phyloP scores from a whole-genome alignment of 1,140 invertebrate genomes.

The Drosophila grimshawi region DNA sequence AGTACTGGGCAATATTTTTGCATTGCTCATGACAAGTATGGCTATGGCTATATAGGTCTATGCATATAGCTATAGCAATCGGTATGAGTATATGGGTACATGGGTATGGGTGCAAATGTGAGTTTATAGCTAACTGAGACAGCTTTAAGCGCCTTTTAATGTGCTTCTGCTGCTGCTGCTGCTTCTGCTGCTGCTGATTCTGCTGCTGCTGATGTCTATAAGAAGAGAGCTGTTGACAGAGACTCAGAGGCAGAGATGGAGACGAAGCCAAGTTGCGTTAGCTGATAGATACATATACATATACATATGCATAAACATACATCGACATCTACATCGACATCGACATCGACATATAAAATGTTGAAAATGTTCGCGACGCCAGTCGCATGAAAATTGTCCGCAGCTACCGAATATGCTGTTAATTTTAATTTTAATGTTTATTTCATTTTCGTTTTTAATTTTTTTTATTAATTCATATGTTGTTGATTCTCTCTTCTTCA shows the following conservation, averaged over 20 bases:
- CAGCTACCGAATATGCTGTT: constrained; percentile 43
- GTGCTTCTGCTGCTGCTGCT: constrained; percentile 19
- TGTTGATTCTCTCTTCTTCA: constrained; percentile 37
- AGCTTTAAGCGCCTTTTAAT: constrained; percentile 49
- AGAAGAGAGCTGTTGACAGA: constrained; percentile 9
- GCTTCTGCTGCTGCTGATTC: background rate
- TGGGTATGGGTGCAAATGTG: constrained; percentile 16
- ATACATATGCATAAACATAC: background rate
- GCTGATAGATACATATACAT: background rate
- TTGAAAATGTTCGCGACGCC: constrained; percentile 53
- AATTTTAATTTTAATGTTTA: constrained; percentile 45
- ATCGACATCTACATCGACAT: background rate
- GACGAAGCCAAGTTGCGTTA: constrained; percentile 3
- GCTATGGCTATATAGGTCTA: constrained; percentile 40
- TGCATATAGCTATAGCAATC: constrained; percentile 25
- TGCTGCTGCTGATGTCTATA: constrained; percentile 11
- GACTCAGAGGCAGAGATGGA: background rate
- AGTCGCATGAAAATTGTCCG: constrained; percentile 64
- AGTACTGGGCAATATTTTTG: constrained; percentile 73
- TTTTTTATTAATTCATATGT: constrained; percentile 44
- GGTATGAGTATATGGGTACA: constrained; percentile 6
- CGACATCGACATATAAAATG: background rate
- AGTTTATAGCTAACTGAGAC: constrained; percentile 19
- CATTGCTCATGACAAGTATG: constrained; percentile 76
- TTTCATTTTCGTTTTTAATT: constrained; percentile 27